Base-by-base conservation (phyloP, 2,113 vertebrate genomes). In the Bambusicola thoracicus region DNA sequence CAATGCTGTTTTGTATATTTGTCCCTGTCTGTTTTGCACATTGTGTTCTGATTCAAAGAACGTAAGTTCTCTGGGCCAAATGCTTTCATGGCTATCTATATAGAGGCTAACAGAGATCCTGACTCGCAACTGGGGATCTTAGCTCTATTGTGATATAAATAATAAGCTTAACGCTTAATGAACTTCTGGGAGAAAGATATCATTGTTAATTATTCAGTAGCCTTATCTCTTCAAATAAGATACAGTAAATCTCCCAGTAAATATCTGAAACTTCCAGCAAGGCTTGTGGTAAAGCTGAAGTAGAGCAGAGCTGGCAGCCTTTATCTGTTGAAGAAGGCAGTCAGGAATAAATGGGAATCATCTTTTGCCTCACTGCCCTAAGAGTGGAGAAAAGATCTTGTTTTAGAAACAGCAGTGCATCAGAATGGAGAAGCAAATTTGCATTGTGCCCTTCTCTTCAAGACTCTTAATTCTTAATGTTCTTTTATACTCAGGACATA, bases 111-210 rank as follows among this genome's bases (percentile, higher is more conserved):
- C 38, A 24, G 68, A 61, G 46, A 66, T 92, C 44, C 75, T 87
- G 79, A 55, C 72, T 94, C 38, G 11, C 59, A 80, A 89, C 5
- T 58, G 61, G 27, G 61, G 46, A 82, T 91, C 81, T 91, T 62
- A 27, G 72, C 81, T 89, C 70, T 51, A 48, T 74, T 91, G 87
- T 96, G 75, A 29, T 67, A 80, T 12, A 80, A 92, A 91, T 89
- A 95, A 92, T 91, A 48, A 85, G 75, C 87, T 93, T 94, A 91
- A 81, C 67, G 66, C 81, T 40, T 87, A 91, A 92, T 85, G 68
- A 87, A 74, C 81, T 70, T 91, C 32, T 29, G 72, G 72, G 79
- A 29, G 58, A 91, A 78, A 77, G 87, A 67, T 87, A 83, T 43
- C 75, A 77, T 82, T 94, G 83, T 89, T 89, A 92, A 89, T 89